Conservation (phyloP, 2,113 vertebrate genomes). For the Nothobranchius kuhntae region DNA sequence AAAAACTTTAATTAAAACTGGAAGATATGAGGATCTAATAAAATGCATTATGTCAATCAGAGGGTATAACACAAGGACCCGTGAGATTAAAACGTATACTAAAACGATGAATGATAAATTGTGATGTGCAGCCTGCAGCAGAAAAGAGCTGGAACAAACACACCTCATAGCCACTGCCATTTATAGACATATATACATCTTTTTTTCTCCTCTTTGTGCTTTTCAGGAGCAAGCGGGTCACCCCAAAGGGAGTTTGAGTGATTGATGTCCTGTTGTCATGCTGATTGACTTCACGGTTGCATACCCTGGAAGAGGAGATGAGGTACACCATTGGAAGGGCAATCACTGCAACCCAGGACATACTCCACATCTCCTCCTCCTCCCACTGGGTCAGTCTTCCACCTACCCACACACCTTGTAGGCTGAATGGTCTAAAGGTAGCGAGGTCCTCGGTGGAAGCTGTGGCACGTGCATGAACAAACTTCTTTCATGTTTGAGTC, state of each 20-base stretch:
- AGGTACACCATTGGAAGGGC: slow-evolving; percentile 47
- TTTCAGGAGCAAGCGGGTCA: slow-evolving; percentile 59
- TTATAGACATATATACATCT: slow-evolving; percentile 28
- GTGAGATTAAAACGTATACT: slow-evolving; percentile 40
- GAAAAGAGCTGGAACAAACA: slow-evolving; percentile 28
- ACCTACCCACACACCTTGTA: slow-evolving; percentile 50
- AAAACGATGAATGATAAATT: slow-evolving; percentile 42
- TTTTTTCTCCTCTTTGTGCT: slow-evolving; percentile 36
- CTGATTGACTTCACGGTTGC: slow-evolving; percentile 76
- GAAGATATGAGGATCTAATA: slow-evolving; percentile 44
- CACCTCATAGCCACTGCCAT: slow-evolving; percentile 8
- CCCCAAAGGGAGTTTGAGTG: slow-evolving; percentile 67
- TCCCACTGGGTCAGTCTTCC: slow-evolving; percentile 42
- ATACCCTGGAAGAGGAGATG: slow-evolving; percentile 71
- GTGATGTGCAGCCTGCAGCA: background rate
- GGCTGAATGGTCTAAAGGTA: slow-evolving; percentile 57
- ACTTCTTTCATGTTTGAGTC: slow-evolving; percentile 58
- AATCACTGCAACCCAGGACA: slow-evolving; percentile 55
- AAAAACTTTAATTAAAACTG: slow-evolving; percentile 45
- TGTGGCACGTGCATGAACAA: slow-evolving; percentile 48
- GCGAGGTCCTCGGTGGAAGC: slow-evolving; percentile 18
- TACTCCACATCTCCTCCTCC: slow-evolving; percentile 46
- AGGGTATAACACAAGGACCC: slow-evolving; percentile 24
- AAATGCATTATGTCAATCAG: slow-evolving; percentile 52
- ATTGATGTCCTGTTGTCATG: slow-evolving; percentile 72